Evolutionary conservation across 1,140 invertebrate species (phyloP), one percentile per base, ranked within the genome.

Genomic region (Drosophila kurseongensis): DNA sequence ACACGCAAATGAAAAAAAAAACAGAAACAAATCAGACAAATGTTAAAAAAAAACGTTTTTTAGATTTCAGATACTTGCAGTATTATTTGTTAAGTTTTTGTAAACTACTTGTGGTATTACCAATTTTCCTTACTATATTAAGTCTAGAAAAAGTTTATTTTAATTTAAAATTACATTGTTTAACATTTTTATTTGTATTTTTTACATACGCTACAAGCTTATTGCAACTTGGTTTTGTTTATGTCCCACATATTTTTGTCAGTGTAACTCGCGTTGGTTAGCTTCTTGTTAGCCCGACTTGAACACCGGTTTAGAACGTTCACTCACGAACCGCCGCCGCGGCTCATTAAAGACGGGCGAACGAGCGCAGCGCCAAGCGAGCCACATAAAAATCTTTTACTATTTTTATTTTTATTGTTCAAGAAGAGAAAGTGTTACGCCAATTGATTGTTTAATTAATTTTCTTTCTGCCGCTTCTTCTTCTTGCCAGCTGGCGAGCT

Each of bases 391-490:
- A 71, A 71, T 71, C 67, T 71, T 72, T 72, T 79, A 82, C 68
- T 71, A 61, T 72, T 88, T 77, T 78, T 77, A 57, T 60, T 85
- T 84, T 85, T 77, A 82, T 86, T 88, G 83, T 81, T 88, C 56
- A 86, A 88, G 84, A 88, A 89, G 84, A 89, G 84, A 89, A 89
- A 89, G 84, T 89, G 84, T 90, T 89, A 90, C 85, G 85, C 85
- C 84, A 90, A 83, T 90, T 80, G 81, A 84, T 85, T 88, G 83
- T 89, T 88, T 88, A 88, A 88, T 88, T 88, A 84, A 83, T 80
- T 90, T 90, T 88, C 66, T 73, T 86, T 82, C 69, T 50, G 57
- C 63, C 61, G 68, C 76, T 32, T 6, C 29, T 57, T 66, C 75
- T 71, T 68, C 79, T 61, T 45, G 59, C 44, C 45, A 50, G 12